Evolutionary conservation across 2,113 vertebrate species (phyloP).

Genomic region (Petaurus breviceps): DNA sequence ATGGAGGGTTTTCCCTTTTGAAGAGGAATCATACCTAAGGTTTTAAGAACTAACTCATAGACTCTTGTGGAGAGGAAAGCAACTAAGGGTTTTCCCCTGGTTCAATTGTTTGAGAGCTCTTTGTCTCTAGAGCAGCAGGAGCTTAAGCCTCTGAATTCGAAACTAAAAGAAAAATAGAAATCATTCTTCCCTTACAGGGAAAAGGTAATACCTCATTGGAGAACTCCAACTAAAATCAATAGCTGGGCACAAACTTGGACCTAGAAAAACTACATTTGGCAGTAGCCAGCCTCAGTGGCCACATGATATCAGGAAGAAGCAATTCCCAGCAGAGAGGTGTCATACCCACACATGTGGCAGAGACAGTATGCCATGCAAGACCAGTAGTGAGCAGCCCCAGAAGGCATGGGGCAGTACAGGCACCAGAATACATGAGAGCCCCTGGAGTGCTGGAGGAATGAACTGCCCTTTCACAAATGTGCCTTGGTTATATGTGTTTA

Average conservation of each 20-base stretch:
- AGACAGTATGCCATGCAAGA: too few species aligned
- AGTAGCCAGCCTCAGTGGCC: background rate
- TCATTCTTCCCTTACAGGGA: background rate
- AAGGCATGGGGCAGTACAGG: too few species aligned
- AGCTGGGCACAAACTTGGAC: background rate
- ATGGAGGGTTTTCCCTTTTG: background rate
- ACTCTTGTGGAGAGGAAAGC: background rate
- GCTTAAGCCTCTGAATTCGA: background rate
- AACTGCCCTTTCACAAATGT: too few species aligned
- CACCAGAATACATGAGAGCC: too few species aligned
- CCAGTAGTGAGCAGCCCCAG: too few species aligned
- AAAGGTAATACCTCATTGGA: background rate
- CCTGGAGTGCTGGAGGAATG: too few species aligned
- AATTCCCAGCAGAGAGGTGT: too few species aligned
- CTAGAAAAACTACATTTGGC: background rate
- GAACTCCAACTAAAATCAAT: background rate
- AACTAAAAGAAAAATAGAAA: too few species aligned
- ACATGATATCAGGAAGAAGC: too few species aligned
- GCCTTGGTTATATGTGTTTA: too few species aligned
- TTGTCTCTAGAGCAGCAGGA: background rate
- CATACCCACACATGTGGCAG: too few species aligned
- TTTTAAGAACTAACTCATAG: background rate
- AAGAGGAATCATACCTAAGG: background rate
- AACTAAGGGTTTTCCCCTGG: background rate
- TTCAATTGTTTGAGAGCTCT: background rate